phyloP scores from a whole-genome alignment of 2,797 vertebrate species.

The Aldrovandia affinis region DNA sequence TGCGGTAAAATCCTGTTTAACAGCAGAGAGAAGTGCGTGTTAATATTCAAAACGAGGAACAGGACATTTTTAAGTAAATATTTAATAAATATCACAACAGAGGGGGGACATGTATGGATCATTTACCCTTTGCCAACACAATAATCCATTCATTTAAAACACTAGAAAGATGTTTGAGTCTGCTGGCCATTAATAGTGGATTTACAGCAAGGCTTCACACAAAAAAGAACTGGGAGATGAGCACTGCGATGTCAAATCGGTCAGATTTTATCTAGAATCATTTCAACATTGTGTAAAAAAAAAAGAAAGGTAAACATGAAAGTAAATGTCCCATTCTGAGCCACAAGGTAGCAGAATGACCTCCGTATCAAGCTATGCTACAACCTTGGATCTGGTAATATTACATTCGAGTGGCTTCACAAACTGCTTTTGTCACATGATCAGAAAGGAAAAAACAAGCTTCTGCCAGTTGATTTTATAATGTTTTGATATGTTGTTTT shows the following conservation, averaged over 20 bases:
- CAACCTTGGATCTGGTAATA: background rate
- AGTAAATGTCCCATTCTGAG: no score
- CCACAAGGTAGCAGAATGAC: constrained; percentile 27
- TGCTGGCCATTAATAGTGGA: no score
- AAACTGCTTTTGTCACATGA: no score
- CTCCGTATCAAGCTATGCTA: constrained; percentile 39
- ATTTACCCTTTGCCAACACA: constrained; percentile 63
- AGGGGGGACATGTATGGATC: constrained; percentile 45
- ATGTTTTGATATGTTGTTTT: no score
- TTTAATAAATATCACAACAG: constrained; percentile 70
- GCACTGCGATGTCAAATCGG: background rate
- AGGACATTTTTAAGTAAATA: constrained; percentile 72
- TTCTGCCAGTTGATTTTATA: no score
- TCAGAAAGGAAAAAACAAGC: no score
- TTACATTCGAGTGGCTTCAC: no score
- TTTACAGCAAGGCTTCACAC: background rate
- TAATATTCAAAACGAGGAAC: constrained; percentile 52
- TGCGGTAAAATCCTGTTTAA: background rate
- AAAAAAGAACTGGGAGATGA: background rate
- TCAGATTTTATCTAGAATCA: no score
- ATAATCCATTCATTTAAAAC: constrained; percentile 55
- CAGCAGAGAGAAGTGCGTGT: constrained; percentile 19
- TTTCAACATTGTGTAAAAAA: constrained; percentile 3
- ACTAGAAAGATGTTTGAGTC: background rate
- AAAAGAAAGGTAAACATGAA: no score